Base-by-base conservation (phyloP, 2,797 vertebrate genomes). In the Enteromius thamalakanensis region DNA sequence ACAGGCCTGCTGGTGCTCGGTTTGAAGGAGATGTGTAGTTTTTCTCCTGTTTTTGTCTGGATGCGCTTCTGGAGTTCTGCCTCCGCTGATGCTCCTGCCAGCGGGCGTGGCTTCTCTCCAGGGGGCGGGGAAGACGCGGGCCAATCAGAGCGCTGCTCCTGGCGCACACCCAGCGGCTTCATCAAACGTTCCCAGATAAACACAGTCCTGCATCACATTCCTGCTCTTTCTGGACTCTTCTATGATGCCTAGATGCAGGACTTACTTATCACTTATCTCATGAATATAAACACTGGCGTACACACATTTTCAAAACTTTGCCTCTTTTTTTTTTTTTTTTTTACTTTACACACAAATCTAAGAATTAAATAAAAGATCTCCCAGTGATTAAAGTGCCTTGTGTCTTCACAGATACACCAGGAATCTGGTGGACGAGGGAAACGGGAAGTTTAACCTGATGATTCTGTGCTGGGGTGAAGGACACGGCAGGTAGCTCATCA, bases 381-480 rank as follows among this genome's bases (percentile, higher is more conserved):
- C 6, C 17, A 21, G 53, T 58, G 21, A 34, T 37, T 19, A 37
- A 26, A 23, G 21, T 26, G 6, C 12, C 34, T 29, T 17, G 34
- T 62, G 26, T 34, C 0, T 84, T 17, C 92, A 55, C 90, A 99
- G 98, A 85, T 99, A 99, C 89, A 99, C 98, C 1, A 94, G 98
- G 90, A 99, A 99, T 93, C 93, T 99, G 88, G 95, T 99, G 68
- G 96, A 99, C 88, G 94, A 91, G 88, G 98, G 98, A 81, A 99
- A 99, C 72, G 96, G 95, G 37, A 99, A 99, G 88, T 99, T 99
- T 92, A 99, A 99, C 86, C 93, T 99, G 80, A 99, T 99, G 91
- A 94, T 99, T 86, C 94, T 99, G 26, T 99, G 97, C 89, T 99
- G 98, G 98, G 98, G 97, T 89, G 98, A 99, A 95, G 98, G 98